Percentiles rank a stretch among this genome's conserved stretches.
Evolutionary conservation across 2,797 vertebrate species (phyloP).

Genomic region (Rhabdophis nuchalis): DNA sequence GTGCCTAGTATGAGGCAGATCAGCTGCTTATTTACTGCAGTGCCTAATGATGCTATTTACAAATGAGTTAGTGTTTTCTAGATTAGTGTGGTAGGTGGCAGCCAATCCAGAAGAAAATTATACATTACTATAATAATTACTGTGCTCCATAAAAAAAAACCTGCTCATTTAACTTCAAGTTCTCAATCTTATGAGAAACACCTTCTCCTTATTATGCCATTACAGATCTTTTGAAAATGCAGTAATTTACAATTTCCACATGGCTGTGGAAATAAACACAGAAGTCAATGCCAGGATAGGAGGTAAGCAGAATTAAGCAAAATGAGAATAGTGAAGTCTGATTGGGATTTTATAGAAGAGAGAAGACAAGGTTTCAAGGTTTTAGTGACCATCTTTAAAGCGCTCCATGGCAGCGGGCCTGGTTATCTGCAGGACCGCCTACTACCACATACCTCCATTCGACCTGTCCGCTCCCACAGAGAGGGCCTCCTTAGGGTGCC

Average conservation of each 20-base stretch:
- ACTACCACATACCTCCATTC: too few relatives aligned
- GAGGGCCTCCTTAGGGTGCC: too few relatives aligned
- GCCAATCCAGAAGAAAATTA: constrained; percentile 56
- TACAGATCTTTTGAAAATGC: constrained; percentile 42
- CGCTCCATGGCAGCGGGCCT: too few relatives aligned
- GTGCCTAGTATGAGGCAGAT: constrained; percentile 43
- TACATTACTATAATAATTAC: constrained; percentile 54
- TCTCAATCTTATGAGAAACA: constrained; percentile 49
- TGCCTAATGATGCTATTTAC: constrained; percentile 57
- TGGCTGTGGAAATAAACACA: constrained; percentile 32
- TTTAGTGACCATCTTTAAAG: too few relatives aligned
- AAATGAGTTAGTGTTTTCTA: constrained; percentile 51
- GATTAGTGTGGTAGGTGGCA: constrained; percentile 54
- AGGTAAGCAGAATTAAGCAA: neutral
- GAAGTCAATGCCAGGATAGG: constrained; percentile 5
- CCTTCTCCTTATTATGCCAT: constrained; percentile 32
- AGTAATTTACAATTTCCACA: constrained; percentile 30
- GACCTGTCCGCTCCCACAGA: too few relatives aligned
- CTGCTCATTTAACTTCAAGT: constrained; percentile 34
- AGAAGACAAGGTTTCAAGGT: too few relatives aligned
- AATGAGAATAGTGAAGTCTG: accelerated
- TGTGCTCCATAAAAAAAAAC: constrained; percentile 26
- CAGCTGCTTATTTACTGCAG: constrained; percentile 55
- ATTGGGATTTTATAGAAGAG: neutral
- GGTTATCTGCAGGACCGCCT: too few relatives aligned